Base-by-base conservation (phyloP, 2,113 vertebrate genomes). In the Monopterus albus region DNA sequence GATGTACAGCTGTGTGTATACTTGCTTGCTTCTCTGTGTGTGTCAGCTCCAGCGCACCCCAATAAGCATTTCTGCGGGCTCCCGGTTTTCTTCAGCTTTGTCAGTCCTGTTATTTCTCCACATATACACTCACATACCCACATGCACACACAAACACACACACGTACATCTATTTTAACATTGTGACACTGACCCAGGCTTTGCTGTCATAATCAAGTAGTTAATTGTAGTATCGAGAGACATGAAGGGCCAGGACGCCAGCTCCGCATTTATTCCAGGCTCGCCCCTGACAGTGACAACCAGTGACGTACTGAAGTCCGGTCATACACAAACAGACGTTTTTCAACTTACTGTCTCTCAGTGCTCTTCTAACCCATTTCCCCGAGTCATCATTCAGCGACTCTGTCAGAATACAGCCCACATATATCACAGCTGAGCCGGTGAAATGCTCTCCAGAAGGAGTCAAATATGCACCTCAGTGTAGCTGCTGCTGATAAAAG, bases 1-100 rank as follows among this genome's bases (percentile, higher is more conserved):
- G 74, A 89, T 87, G 71, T 87, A 87, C 86, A 87, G 83, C 81
- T 88, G 86, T 84, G 81, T 79, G 81, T 84, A 68, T 69, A 49
- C 56, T 73, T 25, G 46, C 65, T 38, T 70, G 64, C 39, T 55
- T 72, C 29, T 33, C 47, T 40, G 47, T 53, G 52, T 69, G 59
- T 66, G 53, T 66, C 15, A 12, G 39, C 45, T 39, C 21, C 57
- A 46, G 66, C 18, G 35, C 18, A 10, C 58, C 35, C 26, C 57
- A 17, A 15, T 66, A n/a, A 46, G 14, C 42, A 36, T 79, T 62
- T 80, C 42, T 61, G 55, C 72, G 62, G 42, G 68, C 70, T 71
- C 28, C 51, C 65, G 51, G 47, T 61, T 82, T 84, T 61, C 56
- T 23, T 42, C 35, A 33, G 53, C 47, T 40, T 61, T 49, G 47